Evolutionary conservation across 2,113 vertebrate species (phyloP).

Genomic region (Ia io): DNA sequence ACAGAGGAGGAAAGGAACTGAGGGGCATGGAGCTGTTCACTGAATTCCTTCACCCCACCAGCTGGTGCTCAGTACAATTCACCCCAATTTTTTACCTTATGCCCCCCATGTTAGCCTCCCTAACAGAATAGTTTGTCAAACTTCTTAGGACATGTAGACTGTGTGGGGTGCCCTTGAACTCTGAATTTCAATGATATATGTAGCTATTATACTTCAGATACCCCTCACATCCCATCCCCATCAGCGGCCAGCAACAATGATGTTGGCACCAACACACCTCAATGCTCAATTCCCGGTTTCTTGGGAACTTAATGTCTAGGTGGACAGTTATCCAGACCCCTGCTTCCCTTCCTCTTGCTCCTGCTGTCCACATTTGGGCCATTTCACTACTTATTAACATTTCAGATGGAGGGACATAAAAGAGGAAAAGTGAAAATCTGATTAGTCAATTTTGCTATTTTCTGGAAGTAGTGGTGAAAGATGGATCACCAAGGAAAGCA

Average conservation of each 20-base stretch:
- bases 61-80: background rate
- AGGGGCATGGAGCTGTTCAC: rapidly evolving
- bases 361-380: background rate
- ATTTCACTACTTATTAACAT: constrained; percentile 1
- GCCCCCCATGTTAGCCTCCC: background rate
- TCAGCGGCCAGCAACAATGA: background rate
- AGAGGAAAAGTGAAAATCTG: constrained; percentile 15
- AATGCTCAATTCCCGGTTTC: background rate
- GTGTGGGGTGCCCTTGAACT: background rate
- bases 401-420: background rate
- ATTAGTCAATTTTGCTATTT: constrained; percentile 18
- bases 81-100: background rate
- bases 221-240: background rate
- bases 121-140: background rate
- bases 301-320: background rate
- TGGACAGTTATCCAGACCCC: background rate
- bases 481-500: background rate
- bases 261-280: rapidly evolving
- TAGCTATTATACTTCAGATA: background rate
- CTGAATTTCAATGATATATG: background rate
- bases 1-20: background rate
- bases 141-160: background rate
- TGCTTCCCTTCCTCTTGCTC: background rate
- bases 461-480: constrained; percentile 33
- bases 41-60: background rate